Conservation (phyloP, 2,888 invertebrate species). For the Panopea generosa region DNA sequence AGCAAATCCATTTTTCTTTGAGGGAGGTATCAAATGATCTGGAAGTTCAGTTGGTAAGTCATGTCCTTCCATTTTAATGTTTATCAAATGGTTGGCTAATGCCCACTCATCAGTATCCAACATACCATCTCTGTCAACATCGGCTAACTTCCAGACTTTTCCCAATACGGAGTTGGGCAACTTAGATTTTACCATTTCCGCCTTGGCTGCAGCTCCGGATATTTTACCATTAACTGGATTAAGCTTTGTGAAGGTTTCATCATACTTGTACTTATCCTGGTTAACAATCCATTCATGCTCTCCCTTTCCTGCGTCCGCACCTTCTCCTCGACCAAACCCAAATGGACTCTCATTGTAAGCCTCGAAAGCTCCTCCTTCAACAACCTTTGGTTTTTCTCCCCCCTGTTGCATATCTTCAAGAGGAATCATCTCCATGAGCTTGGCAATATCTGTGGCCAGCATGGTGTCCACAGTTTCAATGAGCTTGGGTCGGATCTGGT, state of each 20-base stretch:
- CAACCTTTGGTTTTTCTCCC: slow-evolving; percentile 35
- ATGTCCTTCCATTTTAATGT: slow-evolving; percentile 89
- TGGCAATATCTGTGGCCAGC: slow-evolving; percentile 97
- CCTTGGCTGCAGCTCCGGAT: slow-evolving; percentile 93
- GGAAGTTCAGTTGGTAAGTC: slow-evolving; percentile 96
- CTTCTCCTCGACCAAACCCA: slow-evolving; percentile 88
- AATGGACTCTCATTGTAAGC: slow-evolving; percentile 86
- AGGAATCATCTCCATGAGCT: slow-evolving; percentile 98
- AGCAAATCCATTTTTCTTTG: slow-evolving; percentile 73
- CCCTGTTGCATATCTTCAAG: slow-evolving; percentile 87
- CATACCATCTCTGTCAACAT: slow-evolving; percentile 98
- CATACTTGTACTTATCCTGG: slow-evolving; percentile 94
- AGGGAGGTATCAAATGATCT: slow-evolving; percentile 94
- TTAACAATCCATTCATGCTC: slow-evolving; percentile 99
- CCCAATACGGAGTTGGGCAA: slow-evolving; percentile 98
- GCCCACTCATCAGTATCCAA: slow-evolving; percentile 99
- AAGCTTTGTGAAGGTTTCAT: slow-evolving; percentile 87
- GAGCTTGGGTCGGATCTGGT: slow-evolving; percentile 94
- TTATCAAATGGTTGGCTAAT: slow-evolving; percentile 93
- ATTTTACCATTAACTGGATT: slow-evolving; percentile 97
- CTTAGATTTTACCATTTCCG: slow-evolving; percentile 98
- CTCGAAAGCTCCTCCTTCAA: slow-evolving; percentile 97
- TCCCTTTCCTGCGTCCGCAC: slow-evolving; percentile 97
- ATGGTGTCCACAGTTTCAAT: slow-evolving; percentile 97
- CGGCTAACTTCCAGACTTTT: slow-evolving; percentile 98